Evolutionary conservation across 35 echinoderm and acorn worm genomes (phyloP).

Genomic region (Apostichopus californicus): DNA sequence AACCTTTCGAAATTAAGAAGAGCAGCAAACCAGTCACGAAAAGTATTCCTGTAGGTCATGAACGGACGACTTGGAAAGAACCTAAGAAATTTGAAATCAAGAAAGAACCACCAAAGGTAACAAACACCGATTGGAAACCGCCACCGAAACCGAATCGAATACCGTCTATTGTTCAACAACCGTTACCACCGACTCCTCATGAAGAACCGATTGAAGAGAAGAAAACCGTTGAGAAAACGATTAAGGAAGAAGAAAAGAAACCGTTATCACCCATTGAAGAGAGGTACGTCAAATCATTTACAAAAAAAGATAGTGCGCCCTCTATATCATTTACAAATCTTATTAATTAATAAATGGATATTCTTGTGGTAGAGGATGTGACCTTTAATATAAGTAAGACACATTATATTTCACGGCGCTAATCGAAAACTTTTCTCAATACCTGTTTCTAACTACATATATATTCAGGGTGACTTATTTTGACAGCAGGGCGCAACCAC

Average conservation of each 20-base stretch:
- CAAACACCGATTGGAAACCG: conserved; percentile 63
- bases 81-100: conserved; percentile 70
- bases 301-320: no score
- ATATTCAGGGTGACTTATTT: no score
- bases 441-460: no score
- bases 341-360: no score
- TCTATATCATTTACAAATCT: no score
- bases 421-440: no score
- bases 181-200: conserved; percentile 27
- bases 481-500: no score
- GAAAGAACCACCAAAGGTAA: conserved; percentile 47
- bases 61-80: conserved; percentile 71
- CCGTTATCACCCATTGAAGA: background rate
- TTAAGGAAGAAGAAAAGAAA: background rate
- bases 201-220: background rate
- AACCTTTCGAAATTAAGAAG: conserved; percentile 73
- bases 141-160: conserved; percentile 57
- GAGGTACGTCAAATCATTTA: no score
- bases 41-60: conserved; percentile 18
- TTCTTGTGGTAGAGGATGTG: no score
- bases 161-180: background rate
- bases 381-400: no score
- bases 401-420: no score
- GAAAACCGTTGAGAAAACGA: background rate
- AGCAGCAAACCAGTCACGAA: conserved; percentile 67